Evolutionary conservation across 2,113 vertebrate genomes (phyloP).

Genomic region (Boulengerochromis microlepis): DNA sequence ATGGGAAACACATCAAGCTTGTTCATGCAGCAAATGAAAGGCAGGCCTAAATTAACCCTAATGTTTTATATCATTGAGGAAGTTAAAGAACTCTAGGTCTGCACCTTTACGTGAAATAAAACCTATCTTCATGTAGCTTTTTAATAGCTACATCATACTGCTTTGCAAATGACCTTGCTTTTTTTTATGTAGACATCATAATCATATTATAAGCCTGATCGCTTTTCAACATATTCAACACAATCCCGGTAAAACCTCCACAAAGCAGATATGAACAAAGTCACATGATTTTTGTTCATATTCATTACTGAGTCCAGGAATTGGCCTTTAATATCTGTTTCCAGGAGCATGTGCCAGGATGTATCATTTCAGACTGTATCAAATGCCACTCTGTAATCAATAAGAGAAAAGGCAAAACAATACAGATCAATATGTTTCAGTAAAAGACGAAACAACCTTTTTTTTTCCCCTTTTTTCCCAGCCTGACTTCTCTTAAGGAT

Average conservation of each 20-base stretch:
- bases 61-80: background rate
- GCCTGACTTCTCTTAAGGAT: background rate
- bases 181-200: background rate
- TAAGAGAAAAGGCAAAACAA: constrained; percentile 32
- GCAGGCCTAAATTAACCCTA: background rate
- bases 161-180: background rate
- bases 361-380: constrained; percentile 21
- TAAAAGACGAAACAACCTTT: background rate
- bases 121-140: background rate
- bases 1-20: background rate
- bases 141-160: background rate
- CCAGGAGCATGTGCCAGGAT: constrained; percentile 4
- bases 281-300: background rate
- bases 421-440: constrained; percentile 39
- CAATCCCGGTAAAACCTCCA: background rate
- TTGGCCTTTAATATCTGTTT: constrained; percentile 14
- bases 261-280: background rate
- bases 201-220: background rate
- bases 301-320: constrained; percentile 48
- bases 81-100: background rate
- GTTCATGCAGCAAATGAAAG: background rate
- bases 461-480: background rate
- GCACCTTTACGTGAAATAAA: background rate
- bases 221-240: background rate
- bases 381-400: constrained; percentile 27